These are phyloP conservation scores for Protaetia brevitarsis DNA, from an alignment of 1,140 invertebrate species.

Conservation along the genomic window DNA sequence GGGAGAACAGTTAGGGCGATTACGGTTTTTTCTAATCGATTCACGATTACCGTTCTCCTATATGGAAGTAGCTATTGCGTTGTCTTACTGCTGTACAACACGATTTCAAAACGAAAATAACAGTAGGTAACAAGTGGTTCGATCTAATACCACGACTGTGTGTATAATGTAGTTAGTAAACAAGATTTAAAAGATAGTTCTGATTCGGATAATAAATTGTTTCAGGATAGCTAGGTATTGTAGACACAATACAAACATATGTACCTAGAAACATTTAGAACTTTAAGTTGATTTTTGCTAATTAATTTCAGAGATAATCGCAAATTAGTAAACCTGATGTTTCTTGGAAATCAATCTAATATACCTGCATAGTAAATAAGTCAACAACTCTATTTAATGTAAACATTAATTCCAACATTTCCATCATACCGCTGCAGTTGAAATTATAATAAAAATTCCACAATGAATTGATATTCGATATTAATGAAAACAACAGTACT, in stretches of 20 bases:
- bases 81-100: not conserved
- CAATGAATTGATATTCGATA: no score
- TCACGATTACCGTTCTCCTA: conserved; percentile 3
- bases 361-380: no score
- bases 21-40: conserved; percentile 18
- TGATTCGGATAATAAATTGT: not conserved
- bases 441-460: no score
- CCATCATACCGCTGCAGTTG: no score
- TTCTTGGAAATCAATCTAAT: no score
- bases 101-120: conserved; percentile 9
- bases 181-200: not conserved
- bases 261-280: no score
- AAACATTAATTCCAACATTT: no score
- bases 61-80: conserved; percentile 13
- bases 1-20: conserved; percentile 4
- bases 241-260: not conserved
- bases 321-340: no score
- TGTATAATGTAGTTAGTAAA: not conserved
- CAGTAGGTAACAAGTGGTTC: not conserved
- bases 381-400: no score
- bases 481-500: no score
- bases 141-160: conserved; percentile 9
- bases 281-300: no score
- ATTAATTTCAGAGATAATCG: no score
- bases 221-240: not conserved